A percentile compares a stretch with the other conserved stretches of the same genome.
These are phyloP conservation scores for Sarcoramphus papa DNA, from an alignment of 2,797 vertebrate species.

Conservation along the genomic window DNA sequence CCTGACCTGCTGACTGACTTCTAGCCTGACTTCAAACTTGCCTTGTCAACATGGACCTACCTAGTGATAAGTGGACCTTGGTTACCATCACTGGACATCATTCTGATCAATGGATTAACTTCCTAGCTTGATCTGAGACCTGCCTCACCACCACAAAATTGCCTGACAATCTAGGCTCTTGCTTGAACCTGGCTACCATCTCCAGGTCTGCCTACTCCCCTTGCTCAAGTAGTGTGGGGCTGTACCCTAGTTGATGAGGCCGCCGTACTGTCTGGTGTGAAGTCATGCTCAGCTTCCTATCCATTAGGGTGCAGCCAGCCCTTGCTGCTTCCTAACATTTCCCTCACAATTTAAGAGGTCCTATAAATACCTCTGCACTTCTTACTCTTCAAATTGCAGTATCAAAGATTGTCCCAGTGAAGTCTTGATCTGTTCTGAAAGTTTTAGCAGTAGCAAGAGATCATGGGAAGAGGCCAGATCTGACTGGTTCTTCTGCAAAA, in stretches of 20 bases:
- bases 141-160: not conserved
- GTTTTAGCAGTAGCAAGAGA: not conserved
- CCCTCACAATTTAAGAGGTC: not conserved
- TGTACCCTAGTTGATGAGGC: not conserved
- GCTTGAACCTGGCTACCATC: not conserved
- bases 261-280: not conserved
- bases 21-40: not conserved
- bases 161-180: not conserved
- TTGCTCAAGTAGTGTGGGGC: not conserved
- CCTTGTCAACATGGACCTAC: not conserved
- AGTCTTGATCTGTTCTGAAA: not conserved
- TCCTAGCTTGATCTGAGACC: not conserved
- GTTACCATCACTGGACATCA: not conserved
- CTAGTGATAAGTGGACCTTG: not conserved
- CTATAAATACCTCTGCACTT: not conserved
- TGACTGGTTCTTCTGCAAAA: not conserved
- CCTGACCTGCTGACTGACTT: not conserved
- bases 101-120: not conserved
- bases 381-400: not conserved
- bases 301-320: not conserved
- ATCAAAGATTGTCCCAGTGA: not conserved
- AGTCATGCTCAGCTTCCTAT: not conserved
- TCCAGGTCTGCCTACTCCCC: not conserved
- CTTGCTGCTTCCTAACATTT: not conserved
- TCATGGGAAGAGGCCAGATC: not conserved